Percentiles rank a stretch among this genome's conserved stretches.
These are phyloP conservation scores for Dendropsophus ebraccatus DNA, from an alignment of 2,113 vertebrate species.

Conservation along the genomic window DNA sequence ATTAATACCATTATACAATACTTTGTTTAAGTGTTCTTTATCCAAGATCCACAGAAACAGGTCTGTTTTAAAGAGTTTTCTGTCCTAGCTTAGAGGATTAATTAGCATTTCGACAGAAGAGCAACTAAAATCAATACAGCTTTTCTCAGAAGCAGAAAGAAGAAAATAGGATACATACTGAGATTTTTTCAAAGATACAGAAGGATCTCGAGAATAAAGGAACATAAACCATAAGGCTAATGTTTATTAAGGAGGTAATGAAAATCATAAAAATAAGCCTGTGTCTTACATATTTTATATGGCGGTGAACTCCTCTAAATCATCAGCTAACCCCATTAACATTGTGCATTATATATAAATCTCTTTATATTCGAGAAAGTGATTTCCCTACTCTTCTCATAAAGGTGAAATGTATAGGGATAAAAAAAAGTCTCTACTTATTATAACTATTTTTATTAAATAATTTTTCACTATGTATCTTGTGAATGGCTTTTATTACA, in stretches of 20 bases:
- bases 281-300: not conserved
- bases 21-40: not conserved
- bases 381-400: too few species aligned
- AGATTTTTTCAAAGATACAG: not conserved
- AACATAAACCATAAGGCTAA: not conserved
- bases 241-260: not conserved
- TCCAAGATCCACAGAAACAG: not conserved
- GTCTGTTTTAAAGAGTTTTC: not conserved
- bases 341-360: too few species aligned
- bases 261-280: not conserved
- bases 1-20: not conserved
- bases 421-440: too few species aligned
- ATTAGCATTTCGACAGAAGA: not conserved
- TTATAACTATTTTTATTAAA: too few species aligned
- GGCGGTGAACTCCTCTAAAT: too few species aligned
- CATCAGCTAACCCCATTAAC: too few species aligned
- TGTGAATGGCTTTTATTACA: too few species aligned
- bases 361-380: too few species aligned
- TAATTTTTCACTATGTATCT: too few species aligned
- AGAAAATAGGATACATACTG: not conserved
- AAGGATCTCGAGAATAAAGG: not conserved
- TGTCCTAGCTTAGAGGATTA: not conserved
- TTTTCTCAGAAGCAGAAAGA: not conserved
- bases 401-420: too few species aligned
- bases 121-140: slow-evolving; percentile 26